phyloP scores from a whole-genome alignment of 2,113 vertebrate genomes.

The Rhinogobius similis region DNA sequence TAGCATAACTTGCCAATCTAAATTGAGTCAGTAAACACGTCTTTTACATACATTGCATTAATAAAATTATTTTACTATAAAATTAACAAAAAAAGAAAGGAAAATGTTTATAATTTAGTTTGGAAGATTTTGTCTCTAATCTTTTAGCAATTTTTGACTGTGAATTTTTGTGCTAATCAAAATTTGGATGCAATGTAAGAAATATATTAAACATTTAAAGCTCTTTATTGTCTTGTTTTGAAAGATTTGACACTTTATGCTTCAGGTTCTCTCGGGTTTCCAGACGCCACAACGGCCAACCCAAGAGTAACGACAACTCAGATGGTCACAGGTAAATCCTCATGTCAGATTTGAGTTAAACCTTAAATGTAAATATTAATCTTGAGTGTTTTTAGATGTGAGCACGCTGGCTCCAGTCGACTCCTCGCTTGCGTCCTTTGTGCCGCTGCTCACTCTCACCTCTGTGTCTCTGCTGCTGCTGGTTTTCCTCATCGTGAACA shows the following conservation, averaged over 20 bases:
- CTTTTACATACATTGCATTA: too few species aligned
- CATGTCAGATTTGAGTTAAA: not conserved
- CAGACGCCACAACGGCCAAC: not conserved
- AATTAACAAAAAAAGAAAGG: too few species aligned
- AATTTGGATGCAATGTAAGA: too few species aligned
- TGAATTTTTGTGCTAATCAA: too few species aligned
- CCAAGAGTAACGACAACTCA: rapidly evolving
- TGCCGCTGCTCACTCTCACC: constrained; percentile 30
- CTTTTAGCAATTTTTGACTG: too few species aligned
- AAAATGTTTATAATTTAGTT: too few species aligned
- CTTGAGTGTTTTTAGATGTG: not conserved
- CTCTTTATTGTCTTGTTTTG: too few species aligned
- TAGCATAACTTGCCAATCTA: too few species aligned
- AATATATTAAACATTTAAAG: too few species aligned
- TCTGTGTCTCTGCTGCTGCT: constrained; percentile 52
- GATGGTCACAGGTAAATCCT: constrained; percentile 26
- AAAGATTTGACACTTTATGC: not conserved
- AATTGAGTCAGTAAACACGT: too few species aligned
- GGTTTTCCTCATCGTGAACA: constrained; percentile 51
- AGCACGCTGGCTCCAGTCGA: rapidly evolving
- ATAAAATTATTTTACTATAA: too few species aligned
- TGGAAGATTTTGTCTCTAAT: too few species aligned
- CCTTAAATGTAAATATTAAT: not conserved
- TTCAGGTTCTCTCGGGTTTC: constrained; percentile 68
- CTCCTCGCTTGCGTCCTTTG: rapidly evolving